Evolutionary conservation across 2,113 vertebrate species (phyloP), one percentile per base, ranked within the genome.

Genomic region (Benitochromis conjunctus): DNA sequence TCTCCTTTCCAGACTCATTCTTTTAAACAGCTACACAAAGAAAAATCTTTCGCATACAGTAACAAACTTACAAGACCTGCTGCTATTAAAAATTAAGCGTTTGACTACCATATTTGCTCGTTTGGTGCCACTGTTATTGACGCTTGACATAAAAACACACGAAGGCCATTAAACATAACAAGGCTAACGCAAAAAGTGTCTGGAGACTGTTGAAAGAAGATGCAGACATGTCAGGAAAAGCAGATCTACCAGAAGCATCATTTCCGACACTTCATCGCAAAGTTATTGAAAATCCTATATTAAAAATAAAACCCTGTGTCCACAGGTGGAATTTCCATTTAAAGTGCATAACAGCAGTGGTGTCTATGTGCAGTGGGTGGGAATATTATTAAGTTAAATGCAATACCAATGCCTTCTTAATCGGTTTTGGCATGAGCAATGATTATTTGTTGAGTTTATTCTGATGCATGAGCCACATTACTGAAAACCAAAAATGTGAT

Each of bases 401-500:
- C 57, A 81, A 87, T 81, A 48, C 21, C 46, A 82, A 57, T 46
- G 24, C 56, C 57, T 85, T 92, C 91, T 85, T 91, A 92, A 92
- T 95, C 46, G 82, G 55, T 92, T 88, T 90, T 89, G 85, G 86
- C 83, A 86, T 81, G 21, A 57, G 88, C 56, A 58, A 80, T 89
- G 46, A 90, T 89, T 92, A 85, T 93, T 88, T 94, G 86, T 94
- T 78, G 56, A 80, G 87, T 89, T 90, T 90, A 90, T 90, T 87
- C 85, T 91, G 86, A 89, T 80, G 85, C 85, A 88, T 81, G 81
- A 91, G 87, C 74, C 88, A 82, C 82, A 90, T 92, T 86, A 93
- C 92, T 31, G 81, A 91, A 89, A 91, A 88, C 46, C 86, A 79
- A 88, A 91, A 91, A 91, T 88, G 57, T 88, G 88, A 96, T 95